These are phyloP conservation scores for Gadus chalcogrammus DNA, from an alignment of 2,113 vertebrate genomes.

Conservation along the genomic window DNA sequence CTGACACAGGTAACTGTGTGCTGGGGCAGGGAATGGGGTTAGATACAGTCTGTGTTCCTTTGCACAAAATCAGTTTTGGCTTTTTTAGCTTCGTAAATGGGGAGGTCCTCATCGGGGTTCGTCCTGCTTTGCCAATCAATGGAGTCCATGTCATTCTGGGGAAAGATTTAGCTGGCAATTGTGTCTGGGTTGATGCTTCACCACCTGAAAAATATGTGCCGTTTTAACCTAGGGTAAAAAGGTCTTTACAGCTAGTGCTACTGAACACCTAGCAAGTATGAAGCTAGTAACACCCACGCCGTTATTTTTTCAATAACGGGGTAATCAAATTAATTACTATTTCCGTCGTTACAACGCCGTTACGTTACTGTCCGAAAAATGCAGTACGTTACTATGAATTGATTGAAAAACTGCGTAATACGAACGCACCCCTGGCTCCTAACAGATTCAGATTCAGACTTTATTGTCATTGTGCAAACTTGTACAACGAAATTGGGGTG, in stretches of 20 bases:
- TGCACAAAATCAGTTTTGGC: neutral
- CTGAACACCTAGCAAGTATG: slow-evolving; percentile 63
- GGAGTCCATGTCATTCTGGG: neutral
- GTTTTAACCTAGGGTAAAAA: neutral
- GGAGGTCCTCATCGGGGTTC: neutral
- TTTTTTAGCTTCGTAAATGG: neutral
- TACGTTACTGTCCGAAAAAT: too few species aligned
- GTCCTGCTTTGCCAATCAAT: neutral
- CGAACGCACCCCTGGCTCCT: too few species aligned
- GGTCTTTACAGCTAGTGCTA: neutral
- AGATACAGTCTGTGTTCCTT: neutral
- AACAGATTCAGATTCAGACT: too few species aligned
- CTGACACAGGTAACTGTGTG: neutral
- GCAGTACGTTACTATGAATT: too few species aligned
- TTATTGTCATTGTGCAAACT: too few species aligned
- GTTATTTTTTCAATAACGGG: too few species aligned
- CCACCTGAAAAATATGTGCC: neutral
- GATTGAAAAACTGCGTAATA: too few species aligned
- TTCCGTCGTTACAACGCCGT: too few species aligned
- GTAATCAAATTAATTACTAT: too few species aligned
- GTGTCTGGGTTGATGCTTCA: neutral
- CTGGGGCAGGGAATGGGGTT: slow-evolving; percentile 1
- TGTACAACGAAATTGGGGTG: too few species aligned
- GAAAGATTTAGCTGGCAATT: neutral
- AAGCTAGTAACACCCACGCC: slow-evolving; percentile 80